Conservation (phyloP, 2,113 vertebrate genomes). For the Paradoxurus hermaphroditus region DNA sequence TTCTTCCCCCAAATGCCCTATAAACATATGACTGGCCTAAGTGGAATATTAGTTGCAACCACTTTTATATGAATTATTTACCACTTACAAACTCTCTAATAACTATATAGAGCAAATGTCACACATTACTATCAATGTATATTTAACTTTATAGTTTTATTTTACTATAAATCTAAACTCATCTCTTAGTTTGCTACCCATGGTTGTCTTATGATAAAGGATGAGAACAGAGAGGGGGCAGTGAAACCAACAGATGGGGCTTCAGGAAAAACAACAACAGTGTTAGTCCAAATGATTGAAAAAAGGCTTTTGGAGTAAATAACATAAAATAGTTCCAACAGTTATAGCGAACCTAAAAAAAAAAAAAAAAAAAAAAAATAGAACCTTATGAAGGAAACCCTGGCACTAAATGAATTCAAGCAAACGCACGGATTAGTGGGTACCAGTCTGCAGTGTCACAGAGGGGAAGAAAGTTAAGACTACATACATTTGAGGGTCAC, state of each 20-base stretch:
- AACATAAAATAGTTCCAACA: background rate
- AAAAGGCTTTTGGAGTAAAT: background rate
- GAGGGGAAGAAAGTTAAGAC: background rate
- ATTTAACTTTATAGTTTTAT: background rate
- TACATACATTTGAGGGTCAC: background rate
- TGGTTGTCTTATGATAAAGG: background rate
- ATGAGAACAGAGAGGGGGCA: background rate
- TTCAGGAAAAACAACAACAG: background rate
- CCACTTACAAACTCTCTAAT: background rate
- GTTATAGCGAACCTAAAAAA: background rate
- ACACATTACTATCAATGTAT: background rate
- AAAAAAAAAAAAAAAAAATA: background rate
- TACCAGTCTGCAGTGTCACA: background rate
- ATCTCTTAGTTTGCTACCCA: background rate
- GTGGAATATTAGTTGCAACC: background rate
- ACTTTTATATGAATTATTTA: background rate
- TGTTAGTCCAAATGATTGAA: background rate
- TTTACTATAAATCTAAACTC: background rate
- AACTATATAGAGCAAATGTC: background rate
- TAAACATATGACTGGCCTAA: background rate
- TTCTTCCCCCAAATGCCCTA: background rate
- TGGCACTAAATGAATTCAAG: background rate
- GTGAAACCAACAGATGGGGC: background rate
- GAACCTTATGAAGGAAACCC: background rate
- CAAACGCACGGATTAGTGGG: background rate